Base-by-base conservation (phyloP, 2,797 vertebrate species). In the Dallia pectoralis region DNA sequence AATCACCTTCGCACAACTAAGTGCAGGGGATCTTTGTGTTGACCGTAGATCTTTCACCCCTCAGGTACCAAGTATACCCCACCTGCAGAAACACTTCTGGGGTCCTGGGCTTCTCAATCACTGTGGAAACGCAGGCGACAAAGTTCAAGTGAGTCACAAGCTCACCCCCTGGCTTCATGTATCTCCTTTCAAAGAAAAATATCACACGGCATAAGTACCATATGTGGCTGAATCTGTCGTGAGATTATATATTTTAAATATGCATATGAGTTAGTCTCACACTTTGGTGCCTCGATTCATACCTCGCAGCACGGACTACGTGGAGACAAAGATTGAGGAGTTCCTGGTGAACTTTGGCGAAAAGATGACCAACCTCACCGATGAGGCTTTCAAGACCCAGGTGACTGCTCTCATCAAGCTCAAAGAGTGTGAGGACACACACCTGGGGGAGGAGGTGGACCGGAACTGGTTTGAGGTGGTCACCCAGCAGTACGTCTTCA, bases 391-490 rank as follows among this genome's bases (percentile, higher is more conserved):
- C 78, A 89, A 78, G 72, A 93, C 95, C 19, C 96, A 99, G 94
- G 95, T 97, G 73, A 96, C 93, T 14, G 96, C 96, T 30, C 92
- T 99, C 72, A 95, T 98, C 88, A 96, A 98, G 89, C 92, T 97
- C 77, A 99, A 98, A 87, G 94, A 97, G 85, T 96, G 95, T 0
- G 96, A 98, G 85, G 97, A 99, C 56, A 94, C 96, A 0, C 95
- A 98, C 74, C 95, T 99, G 7, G 96, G 96, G 0, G 96, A 99
- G 84, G 97, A 99, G 82, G 96, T 98, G 56, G 96, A 98, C 81
- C 92, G 96, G 71, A 96, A 99, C 93, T 98, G 97, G 97, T 94
- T 93, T 0, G 97, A 99, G 89, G 95, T 99, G 4, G 90, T 96
- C 76, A 98, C 96, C 0, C 95, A 97, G 90, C 96, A 98, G 84